These are phyloP conservation scores for Caenorhabditis sp. DNA, from an alignment of 2,888 invertebrate species.

Conservation along the genomic window DNA sequence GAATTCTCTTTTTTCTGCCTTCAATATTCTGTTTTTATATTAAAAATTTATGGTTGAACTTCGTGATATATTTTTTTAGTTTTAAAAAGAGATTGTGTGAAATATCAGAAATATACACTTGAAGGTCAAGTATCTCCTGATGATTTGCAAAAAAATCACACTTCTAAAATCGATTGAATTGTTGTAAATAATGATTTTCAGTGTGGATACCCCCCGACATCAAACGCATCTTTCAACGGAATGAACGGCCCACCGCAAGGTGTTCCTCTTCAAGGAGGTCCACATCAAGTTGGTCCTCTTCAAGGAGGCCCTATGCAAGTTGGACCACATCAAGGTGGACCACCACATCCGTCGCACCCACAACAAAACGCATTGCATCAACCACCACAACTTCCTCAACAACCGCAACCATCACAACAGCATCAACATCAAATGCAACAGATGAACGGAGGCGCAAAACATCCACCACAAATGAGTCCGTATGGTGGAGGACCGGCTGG, in stretches of 20 bases:
- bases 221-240: neutral
- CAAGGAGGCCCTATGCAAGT: neutral
- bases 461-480: neutral
- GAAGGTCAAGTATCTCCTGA: no score
- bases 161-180: no score
- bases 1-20: neutral
- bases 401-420: neutral
- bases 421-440: neutral
- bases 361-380: neutral
- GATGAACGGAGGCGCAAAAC: neutral
- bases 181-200: no score
- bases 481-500: neutral
- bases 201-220: neutral
- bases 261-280: neutral
- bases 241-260: neutral
- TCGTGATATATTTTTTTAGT: neutral
- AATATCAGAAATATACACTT: neutral
- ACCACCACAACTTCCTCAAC: neutral
- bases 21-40: no score
- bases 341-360: neutral
- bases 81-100: neutral
- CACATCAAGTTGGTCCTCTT: neutral
- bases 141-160: no score
- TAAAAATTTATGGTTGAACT: no score
- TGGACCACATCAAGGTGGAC: neutral